Conservation (phyloP, 2,113 vertebrate species). For the Lepus americanus region DNA sequence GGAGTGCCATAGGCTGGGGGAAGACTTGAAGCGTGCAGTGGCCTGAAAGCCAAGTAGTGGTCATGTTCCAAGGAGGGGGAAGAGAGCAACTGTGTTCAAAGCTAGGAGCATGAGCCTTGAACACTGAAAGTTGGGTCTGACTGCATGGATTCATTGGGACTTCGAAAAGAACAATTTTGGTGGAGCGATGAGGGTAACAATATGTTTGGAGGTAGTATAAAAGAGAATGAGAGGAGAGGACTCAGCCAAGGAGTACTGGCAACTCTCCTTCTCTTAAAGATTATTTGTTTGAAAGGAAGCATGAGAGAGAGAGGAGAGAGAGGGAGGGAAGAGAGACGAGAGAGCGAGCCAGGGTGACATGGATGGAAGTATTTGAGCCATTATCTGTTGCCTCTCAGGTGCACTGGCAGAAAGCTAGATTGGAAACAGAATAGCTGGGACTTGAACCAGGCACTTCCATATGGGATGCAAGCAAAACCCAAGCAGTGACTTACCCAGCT, state of each 20-base stretch:
- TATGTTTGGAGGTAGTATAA: neutral
- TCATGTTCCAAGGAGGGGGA: neutral
- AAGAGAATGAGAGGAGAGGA: neutral
- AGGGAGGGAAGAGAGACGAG: too few relatives aligned
- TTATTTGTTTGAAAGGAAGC: too few relatives aligned
- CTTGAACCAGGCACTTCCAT: too few relatives aligned
- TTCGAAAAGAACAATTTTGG: neutral
- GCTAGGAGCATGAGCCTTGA: accelerated
- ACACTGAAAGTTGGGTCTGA: neutral
- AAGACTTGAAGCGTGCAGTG: neutral
- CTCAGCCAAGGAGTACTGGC: neutral
- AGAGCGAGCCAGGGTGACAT: too few relatives aligned
- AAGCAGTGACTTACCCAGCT: too few relatives aligned
- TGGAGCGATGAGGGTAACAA: neutral
- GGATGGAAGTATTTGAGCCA: too few relatives aligned
- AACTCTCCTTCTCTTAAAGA: neutral
- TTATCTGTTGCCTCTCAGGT: too few relatives aligned
- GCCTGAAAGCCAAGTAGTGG: neutral
- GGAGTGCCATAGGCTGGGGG: neutral
- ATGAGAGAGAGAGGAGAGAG: too few relatives aligned
- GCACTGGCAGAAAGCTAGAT: too few relatives aligned
- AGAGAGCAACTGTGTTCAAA: neutral
- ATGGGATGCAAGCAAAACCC: too few relatives aligned
- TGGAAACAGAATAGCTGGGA: too few relatives aligned
- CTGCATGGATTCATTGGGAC: neutral